These are phyloP conservation scores for Antheraea yamamai DNA, from an alignment of 2,888 invertebrate species.

Conservation along the genomic window DNA sequence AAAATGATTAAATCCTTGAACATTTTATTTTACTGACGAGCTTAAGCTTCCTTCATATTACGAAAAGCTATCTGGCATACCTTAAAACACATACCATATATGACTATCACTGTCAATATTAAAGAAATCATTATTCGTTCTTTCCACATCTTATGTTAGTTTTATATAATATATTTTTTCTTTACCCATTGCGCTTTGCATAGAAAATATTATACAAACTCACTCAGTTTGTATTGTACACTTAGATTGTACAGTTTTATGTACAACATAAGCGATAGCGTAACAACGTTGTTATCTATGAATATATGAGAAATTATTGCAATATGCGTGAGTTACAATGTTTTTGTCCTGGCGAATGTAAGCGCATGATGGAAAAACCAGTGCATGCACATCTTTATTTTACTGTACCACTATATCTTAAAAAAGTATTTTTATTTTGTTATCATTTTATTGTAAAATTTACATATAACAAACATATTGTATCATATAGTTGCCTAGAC, in stretches of 20 bases:
- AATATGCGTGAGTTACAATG: not conserved
- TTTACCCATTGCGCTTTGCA: not conserved
- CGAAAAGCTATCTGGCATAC: too few species aligned
- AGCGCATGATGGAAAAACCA: slow-evolving; percentile 6
- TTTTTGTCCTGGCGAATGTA: not conserved
- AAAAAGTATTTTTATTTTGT: not conserved
- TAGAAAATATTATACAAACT: not conserved
- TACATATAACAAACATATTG: too few species aligned
- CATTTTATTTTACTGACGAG: too few species aligned
- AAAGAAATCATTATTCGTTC: too few species aligned
- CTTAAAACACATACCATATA: too few species aligned
- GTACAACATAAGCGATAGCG: not conserved
- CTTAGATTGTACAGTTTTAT: too few species aligned
- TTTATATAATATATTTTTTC: too few species aligned
- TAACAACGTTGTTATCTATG: not conserved
- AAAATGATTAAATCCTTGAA: too few species aligned
- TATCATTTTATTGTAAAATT: not conserved
- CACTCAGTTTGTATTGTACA: not conserved
- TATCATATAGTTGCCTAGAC: not conserved
- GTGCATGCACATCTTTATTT: not conserved
- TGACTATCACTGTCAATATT: too few species aligned
- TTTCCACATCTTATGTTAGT: too few species aligned
- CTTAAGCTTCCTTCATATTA: too few species aligned
- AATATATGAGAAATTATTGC: not conserved
- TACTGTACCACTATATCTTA: not conserved